phyloP scores from a whole-genome alignment of 2,797 vertebrate genomes.

The Cossypha caffra region DNA sequence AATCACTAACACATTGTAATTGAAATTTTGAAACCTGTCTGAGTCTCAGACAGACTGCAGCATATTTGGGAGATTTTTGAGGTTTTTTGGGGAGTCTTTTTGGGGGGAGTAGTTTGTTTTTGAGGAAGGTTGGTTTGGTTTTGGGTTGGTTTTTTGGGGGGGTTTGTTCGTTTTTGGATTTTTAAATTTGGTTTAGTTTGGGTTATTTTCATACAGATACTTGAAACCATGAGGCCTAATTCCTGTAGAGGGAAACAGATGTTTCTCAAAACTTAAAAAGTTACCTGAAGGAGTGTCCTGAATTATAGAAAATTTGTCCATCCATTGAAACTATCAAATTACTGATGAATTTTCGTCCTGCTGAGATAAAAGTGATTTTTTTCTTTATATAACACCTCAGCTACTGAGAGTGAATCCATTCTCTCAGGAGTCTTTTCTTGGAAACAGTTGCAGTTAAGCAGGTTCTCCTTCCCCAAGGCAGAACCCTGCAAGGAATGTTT shows the following conservation, averaged over 20 bases:
- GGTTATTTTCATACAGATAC: background rate
- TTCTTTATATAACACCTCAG: background rate
- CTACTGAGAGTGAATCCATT: background rate
- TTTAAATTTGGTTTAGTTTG: background rate
- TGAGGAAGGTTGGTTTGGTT: rapidly evolving
- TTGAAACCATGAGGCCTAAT: background rate
- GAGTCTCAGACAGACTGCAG: background rate
- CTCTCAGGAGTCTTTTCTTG: background rate
- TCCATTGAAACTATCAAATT: background rate
- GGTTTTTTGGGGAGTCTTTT: no score
- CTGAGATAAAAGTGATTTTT: background rate
- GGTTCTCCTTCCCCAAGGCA: no score
- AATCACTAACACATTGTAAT: background rate
- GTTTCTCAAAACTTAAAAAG: background rate
- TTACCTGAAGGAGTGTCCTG: background rate
- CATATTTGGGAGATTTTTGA: rapidly evolving
- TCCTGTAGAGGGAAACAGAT: background rate
- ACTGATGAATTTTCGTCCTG: background rate
- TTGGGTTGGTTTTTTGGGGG: background rate
- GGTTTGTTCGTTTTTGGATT: background rate
- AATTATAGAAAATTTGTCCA: background rate
- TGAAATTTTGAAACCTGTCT: background rate
- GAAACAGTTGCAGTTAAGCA: background rate
- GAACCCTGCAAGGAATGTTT: no score
- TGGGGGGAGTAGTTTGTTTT: background rate